Evolutionary conservation across 64 coral and sea anemone genomes (phyloP), one percentile per base, ranked within the genome.

Genomic region (Astreopora myriophthalma): DNA sequence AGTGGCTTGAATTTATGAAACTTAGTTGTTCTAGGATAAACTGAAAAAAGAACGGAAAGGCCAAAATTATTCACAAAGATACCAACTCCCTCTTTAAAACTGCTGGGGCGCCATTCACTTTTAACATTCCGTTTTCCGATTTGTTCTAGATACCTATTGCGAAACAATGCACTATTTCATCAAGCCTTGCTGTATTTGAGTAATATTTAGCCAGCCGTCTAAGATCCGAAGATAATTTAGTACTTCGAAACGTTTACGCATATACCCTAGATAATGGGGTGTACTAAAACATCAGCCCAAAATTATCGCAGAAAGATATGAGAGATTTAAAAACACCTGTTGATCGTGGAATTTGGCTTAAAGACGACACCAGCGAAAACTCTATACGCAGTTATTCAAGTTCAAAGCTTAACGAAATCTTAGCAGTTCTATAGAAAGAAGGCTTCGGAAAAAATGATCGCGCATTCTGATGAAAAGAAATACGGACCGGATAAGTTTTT

Each of bases 261-360:
- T 16, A 8, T 55, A 14, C 13, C 51, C 17, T 1, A 14, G 5
- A 81, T 38, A 35, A 24, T 83, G 17, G 13, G n/a, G 52, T 31
- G 48, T 58, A 36, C 30, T 34, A 11, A 5, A 2, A 32, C 38
- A 33, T 83, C 64, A 31, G 34, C 31, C 6, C 33, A 60, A 61
- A 63, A 60, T 83, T 62, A 64, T 83, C 24, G 33, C 33, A 83
- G 24, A 64, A 19, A 11, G 34, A 83, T 83, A 36, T 64, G 22
- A 22, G 19, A 82, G 49, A 82, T 82, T 25, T 36, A 83, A 83
- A 79, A 83, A 63, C 79, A 83, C 79, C 79, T 83, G 79, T 83
- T 83, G 79, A 16, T 37, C 34, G 22, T 20, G 32, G 32, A 64
- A 22, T 83, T 83, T 83, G 79, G 79, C 79, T 11, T 30, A 20